These are phyloP conservation scores for Saccostrea cuccullata DNA, from an alignment of 1,140 invertebrate genomes.

Conservation along the genomic window DNA sequence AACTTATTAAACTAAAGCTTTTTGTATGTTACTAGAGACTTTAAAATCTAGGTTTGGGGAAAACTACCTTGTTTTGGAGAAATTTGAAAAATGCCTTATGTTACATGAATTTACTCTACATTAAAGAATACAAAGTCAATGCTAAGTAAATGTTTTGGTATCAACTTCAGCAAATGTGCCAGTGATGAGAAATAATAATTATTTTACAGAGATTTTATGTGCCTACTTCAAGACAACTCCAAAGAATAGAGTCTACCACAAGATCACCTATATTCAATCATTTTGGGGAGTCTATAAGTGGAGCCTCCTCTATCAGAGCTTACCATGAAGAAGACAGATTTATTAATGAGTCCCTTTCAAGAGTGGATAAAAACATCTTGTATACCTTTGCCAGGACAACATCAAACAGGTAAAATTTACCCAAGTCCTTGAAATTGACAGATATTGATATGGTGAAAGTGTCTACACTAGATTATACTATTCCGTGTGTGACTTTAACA, in stretches of 20 bases:
- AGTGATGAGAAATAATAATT: background rate
- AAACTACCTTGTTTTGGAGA: no score
- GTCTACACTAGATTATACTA: no score
- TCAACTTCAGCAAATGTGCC: no score
- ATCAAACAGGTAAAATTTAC: conserved; percentile 62
- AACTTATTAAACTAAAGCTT: no score
- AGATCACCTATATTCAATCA: conserved; percentile 81
- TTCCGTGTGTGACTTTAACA: no score
- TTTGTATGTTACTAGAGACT: no score
- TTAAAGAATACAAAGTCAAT: no score
- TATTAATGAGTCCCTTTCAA: conserved; percentile 75
- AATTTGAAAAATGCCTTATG: no score
- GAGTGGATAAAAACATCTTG: conserved; percentile 72
- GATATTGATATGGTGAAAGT: no score
- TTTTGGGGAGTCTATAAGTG: conserved; percentile 81
- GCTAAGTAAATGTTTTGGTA: no score
- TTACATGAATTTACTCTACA: no score
- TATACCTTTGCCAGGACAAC: conserved; percentile 71
- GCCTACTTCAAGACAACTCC: conserved; percentile 80
- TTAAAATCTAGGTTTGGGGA: no score
- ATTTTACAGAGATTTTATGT: conserved; percentile 79
- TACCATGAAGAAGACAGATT: conserved; percentile 80
- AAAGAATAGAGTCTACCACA: conserved; percentile 80
- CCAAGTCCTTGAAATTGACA: background rate
- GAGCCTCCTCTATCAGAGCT: conserved; percentile 81